Base-by-base conservation (phyloP, 1,140 invertebrate species). In the Leptopilina boulardi region DNA sequence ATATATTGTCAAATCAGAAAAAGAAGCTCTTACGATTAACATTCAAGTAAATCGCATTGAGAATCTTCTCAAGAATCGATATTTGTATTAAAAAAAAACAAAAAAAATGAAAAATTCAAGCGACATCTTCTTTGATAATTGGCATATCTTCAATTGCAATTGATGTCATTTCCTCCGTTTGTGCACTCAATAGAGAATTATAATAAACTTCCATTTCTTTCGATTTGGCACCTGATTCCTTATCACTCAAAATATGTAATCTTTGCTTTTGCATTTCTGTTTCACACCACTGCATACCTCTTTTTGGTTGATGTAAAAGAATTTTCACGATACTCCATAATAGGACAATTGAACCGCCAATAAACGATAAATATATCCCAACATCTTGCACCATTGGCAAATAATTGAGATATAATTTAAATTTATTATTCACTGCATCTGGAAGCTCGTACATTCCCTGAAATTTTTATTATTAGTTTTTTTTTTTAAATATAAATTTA, bases 361-460 rank as follows among this genome's bases (percentile, higher is more conserved):
- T 21, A 23, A 96, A 92, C 0, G 93, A 85, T 0, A 91, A 72
- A 87, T 95, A 96, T 82, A 93, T 93, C 0, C 92, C 84, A 0
- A 92, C 83, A 18, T 91, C 87, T 85, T 94, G 93, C 0, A 93
- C 86, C 0, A 93, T 76, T 3, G 95, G 95, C 6, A 95, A 82
- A 1, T 95, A 89, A 75, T 95, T 94, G 1, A 96, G 84, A 78
- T 96, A 96, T 0, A 96, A 85, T 79, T 93, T 92, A 85, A 97
- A 96, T n/a, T 93, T 93, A 4, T 91, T 88, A 34, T 92, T 91
- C 82, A 96, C 87, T 0, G 78, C 84, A 2, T 92, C 87, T 1
- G 95, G 94, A 3, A 97, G 88, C 8, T 91, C 88, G 75, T 93
- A 91, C 93, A 96, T 93, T 83, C 93, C 93, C 95, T 96, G 91